phyloP scores from a whole-genome alignment of 2,888 invertebrate genomes.

The Laspeyria flexula region DNA sequence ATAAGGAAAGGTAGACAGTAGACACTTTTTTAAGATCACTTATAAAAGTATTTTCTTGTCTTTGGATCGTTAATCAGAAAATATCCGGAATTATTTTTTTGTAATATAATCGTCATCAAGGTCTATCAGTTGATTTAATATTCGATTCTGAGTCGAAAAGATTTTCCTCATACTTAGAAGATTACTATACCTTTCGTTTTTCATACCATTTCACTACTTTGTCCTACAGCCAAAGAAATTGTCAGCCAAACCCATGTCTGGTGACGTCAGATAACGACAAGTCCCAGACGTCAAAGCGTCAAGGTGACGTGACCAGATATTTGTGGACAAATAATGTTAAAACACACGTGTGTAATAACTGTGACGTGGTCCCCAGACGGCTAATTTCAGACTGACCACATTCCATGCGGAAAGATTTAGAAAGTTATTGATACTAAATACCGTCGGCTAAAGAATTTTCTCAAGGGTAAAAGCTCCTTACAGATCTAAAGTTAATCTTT shows the following conservation, averaged over 20 bases:
- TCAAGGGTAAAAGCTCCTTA: neutral
- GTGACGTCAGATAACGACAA: conserved; percentile 54
- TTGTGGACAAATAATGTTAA: conserved; percentile 36
- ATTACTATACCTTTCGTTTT: neutral
- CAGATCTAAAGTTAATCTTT: too few species aligned
- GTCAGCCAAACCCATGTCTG: conserved; percentile 29
- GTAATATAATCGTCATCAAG: too few species aligned
- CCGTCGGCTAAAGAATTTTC: neutral
- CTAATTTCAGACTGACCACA: conserved; percentile 24
- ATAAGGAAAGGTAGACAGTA: too few species aligned
- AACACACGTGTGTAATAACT: conserved; percentile 39
- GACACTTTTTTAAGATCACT: too few species aligned
- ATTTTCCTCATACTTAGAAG: neutral
- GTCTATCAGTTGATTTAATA: too few species aligned
- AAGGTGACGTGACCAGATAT: conserved; percentile 50
- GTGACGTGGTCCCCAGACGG: conserved; percentile 30
- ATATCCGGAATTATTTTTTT: too few species aligned
- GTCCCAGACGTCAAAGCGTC: conserved; percentile 52
- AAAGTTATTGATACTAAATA: neutral
- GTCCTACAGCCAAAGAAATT: conserved; percentile 17
- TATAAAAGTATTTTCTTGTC: too few species aligned
- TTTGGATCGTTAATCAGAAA: too few species aligned
- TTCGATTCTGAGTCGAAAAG: too few species aligned
- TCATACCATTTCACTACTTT: neutral
- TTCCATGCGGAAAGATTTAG: conserved; percentile 4